phyloP scores from a whole-genome alignment of 2,888 invertebrate species.

The Caenorhabditis macrosperma region DNA sequence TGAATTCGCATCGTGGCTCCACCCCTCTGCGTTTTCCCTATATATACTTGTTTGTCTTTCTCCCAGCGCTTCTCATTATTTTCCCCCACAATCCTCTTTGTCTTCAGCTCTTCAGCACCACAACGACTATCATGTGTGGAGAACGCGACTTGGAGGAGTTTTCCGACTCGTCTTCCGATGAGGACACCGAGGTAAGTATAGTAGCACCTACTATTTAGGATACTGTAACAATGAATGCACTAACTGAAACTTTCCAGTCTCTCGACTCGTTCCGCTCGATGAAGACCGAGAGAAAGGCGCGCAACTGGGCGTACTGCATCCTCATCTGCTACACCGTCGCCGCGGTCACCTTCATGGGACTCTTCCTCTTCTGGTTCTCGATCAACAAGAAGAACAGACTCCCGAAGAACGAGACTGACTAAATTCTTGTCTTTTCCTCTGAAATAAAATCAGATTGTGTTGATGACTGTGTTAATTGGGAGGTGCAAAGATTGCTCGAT shows the following conservation, averaged over 20 bases:
- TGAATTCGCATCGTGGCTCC: too few relatives aligned
- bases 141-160: neutral
- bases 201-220: neutral
- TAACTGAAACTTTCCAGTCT: conserved; percentile 12
- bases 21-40: too few relatives aligned
- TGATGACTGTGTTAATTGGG: too few relatives aligned
- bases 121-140: neutral
- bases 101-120: neutral
- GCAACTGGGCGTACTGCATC: conserved; percentile 31
- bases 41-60: too few relatives aligned
- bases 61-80: neutral
- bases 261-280: conserved; percentile 31
- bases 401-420: conserved; percentile 1
- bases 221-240: neutral
- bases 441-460: neutral
- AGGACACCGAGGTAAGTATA: neutral
- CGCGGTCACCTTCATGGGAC: conserved; percentile 20
- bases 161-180: neutral
- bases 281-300: conserved; percentile 4
- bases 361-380: conserved; percentile 36
- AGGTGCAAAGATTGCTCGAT: too few relatives aligned
- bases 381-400: neutral
- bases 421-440: conserved; percentile 1
- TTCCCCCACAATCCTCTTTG: neutral
- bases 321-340: conserved; percentile 22